Percentiles rank a stretch among this genome's conserved stretches.
These are phyloP conservation scores for Cheirogaleus major DNA, from an alignment of 2,797 vertebrate genomes.

Conservation along the genomic window DNA sequence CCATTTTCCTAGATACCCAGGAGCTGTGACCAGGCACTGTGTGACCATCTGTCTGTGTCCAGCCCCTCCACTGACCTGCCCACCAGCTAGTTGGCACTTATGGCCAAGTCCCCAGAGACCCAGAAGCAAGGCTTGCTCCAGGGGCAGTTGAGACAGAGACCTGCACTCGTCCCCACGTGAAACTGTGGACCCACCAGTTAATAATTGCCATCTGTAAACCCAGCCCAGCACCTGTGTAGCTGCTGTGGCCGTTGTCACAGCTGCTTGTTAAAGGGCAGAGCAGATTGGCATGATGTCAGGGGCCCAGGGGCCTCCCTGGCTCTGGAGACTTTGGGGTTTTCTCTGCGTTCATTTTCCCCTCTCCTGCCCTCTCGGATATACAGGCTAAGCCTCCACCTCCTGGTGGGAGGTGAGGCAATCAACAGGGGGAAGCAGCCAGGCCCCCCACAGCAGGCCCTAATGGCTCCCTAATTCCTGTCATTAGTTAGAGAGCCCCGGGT, in stretches of 20 bases:
- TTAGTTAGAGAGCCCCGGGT: neutral
- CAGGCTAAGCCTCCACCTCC: neutral
- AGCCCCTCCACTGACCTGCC: too few relatives aligned
- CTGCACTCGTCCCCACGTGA: accelerated
- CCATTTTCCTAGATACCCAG: accelerated
- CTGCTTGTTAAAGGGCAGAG: neutral
- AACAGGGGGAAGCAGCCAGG: neutral
- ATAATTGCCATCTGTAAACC: neutral
- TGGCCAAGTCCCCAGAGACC: neutral
- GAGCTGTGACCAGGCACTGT: neutral
- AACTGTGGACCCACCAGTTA: constrained; percentile 17
- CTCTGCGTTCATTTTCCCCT: constrained; percentile 20
- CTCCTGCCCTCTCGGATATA: neutral
- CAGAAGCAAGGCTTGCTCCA: neutral
- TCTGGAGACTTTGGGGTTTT: neutral
- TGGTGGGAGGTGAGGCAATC: constrained; percentile 21
- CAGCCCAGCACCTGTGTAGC: neutral
- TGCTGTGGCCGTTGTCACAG: neutral
- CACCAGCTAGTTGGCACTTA: neutral
- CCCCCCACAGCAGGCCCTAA: neutral
- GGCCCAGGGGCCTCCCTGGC: neutral
- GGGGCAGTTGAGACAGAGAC: neutral
- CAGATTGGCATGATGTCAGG: neutral
- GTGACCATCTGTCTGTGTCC: neutral
- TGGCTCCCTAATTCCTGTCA: neutral